Evolutionary conservation across 2,113 vertebrate genomes (phyloP).

Genomic region (Nycticryphes semicollaris): DNA sequence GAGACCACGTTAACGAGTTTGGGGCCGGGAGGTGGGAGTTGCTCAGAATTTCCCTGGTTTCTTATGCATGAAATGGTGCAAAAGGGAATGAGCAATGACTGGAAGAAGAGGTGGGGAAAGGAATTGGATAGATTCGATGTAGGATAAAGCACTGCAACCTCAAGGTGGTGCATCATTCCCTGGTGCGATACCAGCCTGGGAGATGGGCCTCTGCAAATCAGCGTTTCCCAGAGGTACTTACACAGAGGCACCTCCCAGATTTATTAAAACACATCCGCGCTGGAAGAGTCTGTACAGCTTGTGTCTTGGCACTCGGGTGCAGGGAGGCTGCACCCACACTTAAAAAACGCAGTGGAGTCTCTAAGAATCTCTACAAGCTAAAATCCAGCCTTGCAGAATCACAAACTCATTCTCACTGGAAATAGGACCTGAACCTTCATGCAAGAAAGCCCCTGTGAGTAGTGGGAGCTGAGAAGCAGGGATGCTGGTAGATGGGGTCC

Average conservation of each 20-base stretch:
- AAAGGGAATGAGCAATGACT: background rate
- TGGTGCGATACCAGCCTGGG: background rate
- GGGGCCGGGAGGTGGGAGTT: background rate
- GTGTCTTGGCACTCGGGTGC: background rate
- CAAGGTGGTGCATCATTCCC: background rate
- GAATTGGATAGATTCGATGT: background rate
- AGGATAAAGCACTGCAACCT: background rate
- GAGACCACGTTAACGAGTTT: background rate
- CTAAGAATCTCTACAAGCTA: background rate
- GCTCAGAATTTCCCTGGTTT: background rate
- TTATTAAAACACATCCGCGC: background rate
- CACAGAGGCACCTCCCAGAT: background rate
- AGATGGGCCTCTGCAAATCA: background rate
- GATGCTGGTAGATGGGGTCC: background rate
- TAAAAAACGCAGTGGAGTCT: background rate
- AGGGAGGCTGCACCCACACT: background rate
- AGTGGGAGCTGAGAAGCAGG: background rate
- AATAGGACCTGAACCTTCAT: background rate
- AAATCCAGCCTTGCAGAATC: background rate
- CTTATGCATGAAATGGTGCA: background rate
- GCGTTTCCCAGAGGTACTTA: background rate
- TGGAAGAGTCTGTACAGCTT: background rate
- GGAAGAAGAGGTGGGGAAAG: background rate
- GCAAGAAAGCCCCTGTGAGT: background rate
- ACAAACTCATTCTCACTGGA: background rate